Percentiles rank a stretch among this genome's conserved stretches.
phyloP scores from a whole-genome alignment of 1,140 invertebrate species.

The Lanistes nyassanus region DNA sequence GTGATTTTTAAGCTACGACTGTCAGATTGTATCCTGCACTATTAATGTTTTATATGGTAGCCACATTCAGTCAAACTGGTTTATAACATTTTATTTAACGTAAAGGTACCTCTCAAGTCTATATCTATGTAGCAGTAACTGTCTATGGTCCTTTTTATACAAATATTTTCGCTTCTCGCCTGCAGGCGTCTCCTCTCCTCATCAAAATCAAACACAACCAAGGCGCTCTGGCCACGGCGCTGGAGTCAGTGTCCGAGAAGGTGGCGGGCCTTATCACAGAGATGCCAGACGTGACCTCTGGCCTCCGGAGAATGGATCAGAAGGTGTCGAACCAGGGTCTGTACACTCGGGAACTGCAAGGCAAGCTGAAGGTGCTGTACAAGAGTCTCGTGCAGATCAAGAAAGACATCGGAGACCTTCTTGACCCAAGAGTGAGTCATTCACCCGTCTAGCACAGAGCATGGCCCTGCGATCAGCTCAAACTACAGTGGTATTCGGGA shows the following conservation, averaged over 20 bases:
- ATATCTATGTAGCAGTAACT: too few relatives aligned
- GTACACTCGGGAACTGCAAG: conserved; percentile 20
- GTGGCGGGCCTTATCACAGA: conserved; percentile 8
- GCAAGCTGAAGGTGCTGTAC: conserved; percentile 25
- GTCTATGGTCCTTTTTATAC: too few relatives aligned
- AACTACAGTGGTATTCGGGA: too few relatives aligned
- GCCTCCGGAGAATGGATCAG: conserved; percentile 11
- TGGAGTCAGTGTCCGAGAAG: conserved; percentile 23
- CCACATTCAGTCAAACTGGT: too few relatives aligned
- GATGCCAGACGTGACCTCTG: conserved; percentile 11
- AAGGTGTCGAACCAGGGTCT: conserved; percentile 24
- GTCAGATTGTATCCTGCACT: too few relatives aligned
- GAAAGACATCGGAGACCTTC: conserved; percentile 14
- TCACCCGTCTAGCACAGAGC: not conserved
- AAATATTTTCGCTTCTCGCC: too few relatives aligned
- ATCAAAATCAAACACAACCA: conserved; percentile 23
- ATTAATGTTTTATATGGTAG: too few relatives aligned
- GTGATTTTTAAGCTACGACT: too few relatives aligned
- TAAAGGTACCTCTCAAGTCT: too few relatives aligned
- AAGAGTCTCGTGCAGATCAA: conserved; percentile 21
- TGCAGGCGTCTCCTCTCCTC: conserved; percentile 13
- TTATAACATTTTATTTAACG: too few relatives aligned
- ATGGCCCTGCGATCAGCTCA: too few relatives aligned
- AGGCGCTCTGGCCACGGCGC: conserved; percentile 18
- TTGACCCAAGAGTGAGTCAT: conserved; percentile 19